phyloP scores from a whole-genome alignment of 1,140 invertebrate genomes.

The Halictus rubicundus region DNA sequence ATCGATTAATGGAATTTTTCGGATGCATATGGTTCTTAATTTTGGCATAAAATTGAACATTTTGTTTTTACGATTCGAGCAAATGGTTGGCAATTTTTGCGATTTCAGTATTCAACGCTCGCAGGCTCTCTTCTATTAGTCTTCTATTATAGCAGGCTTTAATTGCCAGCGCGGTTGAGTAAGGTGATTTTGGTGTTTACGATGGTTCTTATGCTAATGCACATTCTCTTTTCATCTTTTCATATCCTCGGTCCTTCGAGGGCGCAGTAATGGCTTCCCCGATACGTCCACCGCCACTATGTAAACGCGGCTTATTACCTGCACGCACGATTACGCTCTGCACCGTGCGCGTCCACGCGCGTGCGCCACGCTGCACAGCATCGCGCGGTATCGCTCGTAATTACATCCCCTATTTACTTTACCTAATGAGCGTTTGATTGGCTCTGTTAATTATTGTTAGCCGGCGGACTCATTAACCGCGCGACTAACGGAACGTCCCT shows the following conservation, averaged over 20 bases:
- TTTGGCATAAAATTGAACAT: no score
- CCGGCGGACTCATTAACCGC: constrained; percentile 32
- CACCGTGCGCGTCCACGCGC: neutral
- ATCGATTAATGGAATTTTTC: no score
- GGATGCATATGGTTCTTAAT: no score
- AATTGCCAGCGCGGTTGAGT: no score
- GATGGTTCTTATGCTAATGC: no score
- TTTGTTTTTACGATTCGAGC: no score
- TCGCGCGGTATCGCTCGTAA: constrained; percentile 42
- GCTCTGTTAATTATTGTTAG: constrained; percentile 59
- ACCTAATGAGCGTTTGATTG: constrained; percentile 60
- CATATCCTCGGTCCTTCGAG: neutral
- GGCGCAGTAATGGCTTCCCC: constrained; percentile 4
- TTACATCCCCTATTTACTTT: constrained; percentile 56
- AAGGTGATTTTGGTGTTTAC: no score
- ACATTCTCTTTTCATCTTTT: no score
- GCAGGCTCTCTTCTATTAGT: no score
- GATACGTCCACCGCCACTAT: constrained; percentile 10
- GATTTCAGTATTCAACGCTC: no score
- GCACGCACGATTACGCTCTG: constrained; percentile 38
- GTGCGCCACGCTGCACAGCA: neutral
- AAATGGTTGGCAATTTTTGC: no score
- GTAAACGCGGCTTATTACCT: constrained; percentile 49
- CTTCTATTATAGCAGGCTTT: no score
- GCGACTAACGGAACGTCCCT: constrained; percentile 44